Evolutionary conservation across 2,113 vertebrate species (phyloP).

Genomic region (Nematolebias whitei): DNA sequence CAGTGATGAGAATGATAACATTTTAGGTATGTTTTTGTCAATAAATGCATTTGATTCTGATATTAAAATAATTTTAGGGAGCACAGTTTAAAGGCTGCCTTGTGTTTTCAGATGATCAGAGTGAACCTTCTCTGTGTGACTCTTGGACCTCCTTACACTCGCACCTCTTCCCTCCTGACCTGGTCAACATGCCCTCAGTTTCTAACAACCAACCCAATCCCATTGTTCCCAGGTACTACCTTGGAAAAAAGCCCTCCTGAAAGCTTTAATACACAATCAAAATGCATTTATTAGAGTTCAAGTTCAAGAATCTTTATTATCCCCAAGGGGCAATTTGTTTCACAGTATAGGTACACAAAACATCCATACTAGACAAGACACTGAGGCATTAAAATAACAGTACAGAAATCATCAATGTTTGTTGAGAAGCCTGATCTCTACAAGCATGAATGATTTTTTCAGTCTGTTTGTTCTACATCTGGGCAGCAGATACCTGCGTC

Average conservation of each 20-base stretch:
- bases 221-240: conserved; percentile 48
- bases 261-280: neutral
- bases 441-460: too few species aligned
- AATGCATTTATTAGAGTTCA: too few species aligned
- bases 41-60: neutral
- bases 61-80: neutral
- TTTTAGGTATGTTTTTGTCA: conserved; percentile 58
- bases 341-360: too few species aligned
- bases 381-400: too few species aligned
- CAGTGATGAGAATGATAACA: conserved; percentile 78
- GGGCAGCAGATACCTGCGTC: too few species aligned
- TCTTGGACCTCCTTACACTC: conserved; percentile 75
- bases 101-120: conserved; percentile 63
- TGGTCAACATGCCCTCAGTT: conserved; percentile 58
- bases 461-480: too few species aligned
- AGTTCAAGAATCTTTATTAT: too few species aligned
- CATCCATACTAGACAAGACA: too few species aligned
- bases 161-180: conserved; percentile 73
- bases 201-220: conserved; percentile 17
- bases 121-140: conserved; percentile 63
- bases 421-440: too few species aligned
- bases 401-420: too few species aligned
- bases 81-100: neutral
- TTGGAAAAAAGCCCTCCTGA: neutral
- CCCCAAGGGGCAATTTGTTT: too few species aligned